Evolutionary conservation across 2,113 vertebrate species (phyloP).

Genomic region (Peromyscus maniculatus): DNA sequence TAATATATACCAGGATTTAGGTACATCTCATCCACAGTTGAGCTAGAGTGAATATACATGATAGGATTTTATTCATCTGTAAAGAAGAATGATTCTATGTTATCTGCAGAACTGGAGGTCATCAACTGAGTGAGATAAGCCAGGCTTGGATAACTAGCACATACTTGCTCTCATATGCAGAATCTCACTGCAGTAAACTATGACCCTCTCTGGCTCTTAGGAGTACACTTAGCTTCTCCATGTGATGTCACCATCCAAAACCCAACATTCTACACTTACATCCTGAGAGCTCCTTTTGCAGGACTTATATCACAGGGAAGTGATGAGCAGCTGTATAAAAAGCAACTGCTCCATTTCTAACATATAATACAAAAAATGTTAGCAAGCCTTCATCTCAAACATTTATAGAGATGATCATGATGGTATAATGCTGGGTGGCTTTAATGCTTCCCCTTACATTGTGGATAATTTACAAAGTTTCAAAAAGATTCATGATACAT

Average conservation of each 20-base stretch:
- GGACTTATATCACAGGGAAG: background rate
- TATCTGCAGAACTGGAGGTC: background rate
- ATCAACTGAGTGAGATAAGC: too few species aligned
- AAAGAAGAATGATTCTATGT: background rate
- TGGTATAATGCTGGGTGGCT: background rate
- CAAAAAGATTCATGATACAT: background rate
- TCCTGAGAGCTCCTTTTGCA: background rate
- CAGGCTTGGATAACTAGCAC: background rate
- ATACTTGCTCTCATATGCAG: background rate
- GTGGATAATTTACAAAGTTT: constrained; percentile 19
- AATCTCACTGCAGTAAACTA: background rate
- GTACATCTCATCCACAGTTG: background rate
- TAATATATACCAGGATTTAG: background rate
- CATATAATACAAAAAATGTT: background rate
- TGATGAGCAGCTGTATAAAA: background rate
- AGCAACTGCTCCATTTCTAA: background rate
- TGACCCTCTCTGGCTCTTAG: background rate
- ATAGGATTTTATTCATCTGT: background rate
- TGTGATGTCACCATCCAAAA: background rate
- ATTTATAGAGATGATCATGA: background rate
- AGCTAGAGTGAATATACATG: background rate
- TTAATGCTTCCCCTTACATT: background rate
- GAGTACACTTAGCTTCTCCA: background rate
- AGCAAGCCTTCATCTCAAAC: background rate
- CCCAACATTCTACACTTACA: background rate